phyloP scores from a whole-genome alignment of 1,140 invertebrate species.

The Trachymyrmex cornetzi region DNA sequence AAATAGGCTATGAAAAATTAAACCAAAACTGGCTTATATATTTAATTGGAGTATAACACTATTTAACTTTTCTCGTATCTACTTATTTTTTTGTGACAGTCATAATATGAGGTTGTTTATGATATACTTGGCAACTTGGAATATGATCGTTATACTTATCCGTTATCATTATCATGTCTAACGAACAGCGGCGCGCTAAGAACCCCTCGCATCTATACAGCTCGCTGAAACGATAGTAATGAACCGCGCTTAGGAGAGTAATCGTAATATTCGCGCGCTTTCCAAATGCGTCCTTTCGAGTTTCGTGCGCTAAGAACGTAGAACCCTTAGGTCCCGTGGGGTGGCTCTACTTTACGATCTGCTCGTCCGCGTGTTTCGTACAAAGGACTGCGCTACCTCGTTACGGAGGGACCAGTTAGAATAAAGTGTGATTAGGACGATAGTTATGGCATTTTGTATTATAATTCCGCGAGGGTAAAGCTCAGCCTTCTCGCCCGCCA shows the following conservation, averaged over 20 bases:
- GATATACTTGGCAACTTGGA: slow-evolving; percentile 20
- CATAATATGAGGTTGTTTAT: background rate
- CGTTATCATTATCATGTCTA: slow-evolving; percentile 64
- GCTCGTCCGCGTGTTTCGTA: slow-evolving; percentile 81
- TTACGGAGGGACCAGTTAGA: slow-evolving; percentile 85
- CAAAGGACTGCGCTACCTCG: slow-evolving; percentile 82
- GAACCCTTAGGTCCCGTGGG: slow-evolving; percentile 77
- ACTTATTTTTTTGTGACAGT: background rate
- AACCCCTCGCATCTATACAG: slow-evolving; percentile 69
- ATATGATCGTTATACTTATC: slow-evolving; percentile 34
- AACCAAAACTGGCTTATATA: background rate
- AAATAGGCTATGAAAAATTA: background rate
- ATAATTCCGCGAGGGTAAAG: slow-evolving; percentile 84
- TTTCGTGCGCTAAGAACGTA: slow-evolving; percentile 76
- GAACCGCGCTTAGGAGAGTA: slow-evolving; percentile 78
- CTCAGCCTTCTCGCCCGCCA: slow-evolving; percentile 36
- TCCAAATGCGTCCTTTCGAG: slow-evolving; percentile 78
- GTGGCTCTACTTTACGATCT: slow-evolving; percentile 84
- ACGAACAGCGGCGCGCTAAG: slow-evolving; percentile 67
- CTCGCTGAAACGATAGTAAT: slow-evolving; percentile 73
- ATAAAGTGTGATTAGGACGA: slow-evolving; percentile 86
- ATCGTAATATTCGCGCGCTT: slow-evolving; percentile 77
- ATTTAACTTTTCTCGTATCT: background rate
- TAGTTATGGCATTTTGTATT: slow-evolving; percentile 86
- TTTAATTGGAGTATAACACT: background rate